Percentiles rank a stretch among this genome's conserved stretches.
Conservation (phyloP, 2,797 vertebrate species). For the Crenuchus spilurus region DNA sequence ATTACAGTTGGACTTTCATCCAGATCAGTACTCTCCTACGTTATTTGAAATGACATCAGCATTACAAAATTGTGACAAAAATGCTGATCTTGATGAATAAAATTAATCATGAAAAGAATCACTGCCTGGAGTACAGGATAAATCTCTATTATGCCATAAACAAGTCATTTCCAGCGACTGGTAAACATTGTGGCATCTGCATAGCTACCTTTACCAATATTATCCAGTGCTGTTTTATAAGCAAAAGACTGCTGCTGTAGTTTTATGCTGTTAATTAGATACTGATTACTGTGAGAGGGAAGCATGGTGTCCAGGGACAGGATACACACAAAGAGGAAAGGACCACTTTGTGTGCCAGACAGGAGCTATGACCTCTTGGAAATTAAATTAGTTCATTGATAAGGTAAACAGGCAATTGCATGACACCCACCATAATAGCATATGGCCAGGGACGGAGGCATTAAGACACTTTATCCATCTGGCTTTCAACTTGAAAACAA, state of each 20-base stretch:
- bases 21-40: slow-evolving; percentile 17
- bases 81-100: slow-evolving; percentile 47
- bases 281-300: slow-evolving; percentile 35
- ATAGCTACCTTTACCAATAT: not conserved
- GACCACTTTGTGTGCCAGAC: slow-evolving; percentile 33
- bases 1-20: slow-evolving; percentile 11
- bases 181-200: not conserved
- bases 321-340: slow-evolving; percentile 29
- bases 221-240: slow-evolving; percentile 14
- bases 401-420: slow-evolving; percentile 26
- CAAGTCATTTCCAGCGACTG: not conserved
- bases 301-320: slow-evolving; percentile 53
- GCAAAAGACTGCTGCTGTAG: slow-evolving; percentile 29
- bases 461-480: slow-evolving; percentile 15
- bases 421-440: not conserved
- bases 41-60: not conserved
- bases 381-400: slow-evolving; percentile 42
- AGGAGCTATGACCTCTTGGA: slow-evolving; percentile 27
- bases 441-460: slow-evolving; percentile 11
- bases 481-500: slow-evolving; percentile 3
- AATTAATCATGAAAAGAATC: not conserved
- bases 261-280: slow-evolving; percentile 72
- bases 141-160: not conserved
- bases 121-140: not conserved
- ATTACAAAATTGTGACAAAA: not conserved